These are phyloP conservation scores for Drosophila malerkotliana DNA, from an alignment of 1,140 invertebrate species.

Conservation along the genomic window DNA sequence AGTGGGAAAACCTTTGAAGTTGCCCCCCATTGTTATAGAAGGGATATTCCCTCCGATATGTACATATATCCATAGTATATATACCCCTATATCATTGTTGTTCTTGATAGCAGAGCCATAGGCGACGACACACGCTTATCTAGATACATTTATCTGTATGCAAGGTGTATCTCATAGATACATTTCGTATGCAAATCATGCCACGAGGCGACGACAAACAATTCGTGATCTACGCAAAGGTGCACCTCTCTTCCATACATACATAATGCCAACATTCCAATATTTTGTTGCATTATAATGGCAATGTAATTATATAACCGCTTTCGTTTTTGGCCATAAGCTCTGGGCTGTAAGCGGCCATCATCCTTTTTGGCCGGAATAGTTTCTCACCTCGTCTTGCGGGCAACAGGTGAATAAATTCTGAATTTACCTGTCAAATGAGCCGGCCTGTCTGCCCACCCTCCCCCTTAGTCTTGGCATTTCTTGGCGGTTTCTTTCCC, in stretches of 20 bases:
- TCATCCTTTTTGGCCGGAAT: constrained; percentile 8
- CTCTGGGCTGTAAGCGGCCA: too few relatives aligned
- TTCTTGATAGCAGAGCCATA: neutral
- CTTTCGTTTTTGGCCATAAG: constrained; percentile 12
- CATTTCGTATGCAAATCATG: constrained; percentile 71
- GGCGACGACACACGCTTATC: neutral
- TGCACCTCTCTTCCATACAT: constrained; percentile 20
- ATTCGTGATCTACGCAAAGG: constrained; percentile 25
- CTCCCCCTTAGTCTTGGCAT: constrained; percentile 20
- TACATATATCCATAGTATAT: neutral
- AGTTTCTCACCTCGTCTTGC: constrained; percentile 33
- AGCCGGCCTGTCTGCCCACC: neutral
- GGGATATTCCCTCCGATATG: neutral
- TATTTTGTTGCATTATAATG: constrained; percentile 24
- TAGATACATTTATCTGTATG: constrained; percentile 28
- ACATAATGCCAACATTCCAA: constrained; percentile 33
- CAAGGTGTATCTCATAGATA: constrained; percentile 45
- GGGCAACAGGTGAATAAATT: constrained; percentile 35
- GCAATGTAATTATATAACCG: constrained; percentile 34
- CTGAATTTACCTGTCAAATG: constrained; percentile 6
- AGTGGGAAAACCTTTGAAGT: neutral
- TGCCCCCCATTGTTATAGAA: neutral
- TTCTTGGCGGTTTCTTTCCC: constrained; percentile 11
- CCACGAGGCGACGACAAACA: constrained; percentile 22
- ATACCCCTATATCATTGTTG: neutral